A percentile compares a stretch with the other conserved stretches of the same genome.
phyloP scores from a whole-genome alignment of 2,888 invertebrate genomes.

The Eurytoma adleriae region DNA sequence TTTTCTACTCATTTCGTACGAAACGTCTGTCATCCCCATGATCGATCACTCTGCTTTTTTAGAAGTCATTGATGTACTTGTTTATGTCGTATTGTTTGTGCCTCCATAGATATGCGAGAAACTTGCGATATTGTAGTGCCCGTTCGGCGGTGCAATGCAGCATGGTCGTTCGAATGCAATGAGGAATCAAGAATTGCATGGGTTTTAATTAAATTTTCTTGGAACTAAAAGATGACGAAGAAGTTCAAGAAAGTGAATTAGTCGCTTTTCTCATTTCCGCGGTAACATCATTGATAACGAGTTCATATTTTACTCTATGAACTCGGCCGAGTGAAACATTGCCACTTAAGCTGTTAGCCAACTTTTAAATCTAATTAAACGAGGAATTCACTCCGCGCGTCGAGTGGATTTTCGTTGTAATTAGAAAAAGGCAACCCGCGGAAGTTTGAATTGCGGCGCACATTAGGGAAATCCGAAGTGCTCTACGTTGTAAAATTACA shows the following conservation, averaged over 20 bases:
- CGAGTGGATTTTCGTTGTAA: constrained; percentile 35
- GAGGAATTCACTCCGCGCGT: constrained; percentile 26
- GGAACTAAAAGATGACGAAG: neutral
- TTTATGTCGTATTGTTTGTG: too few species aligned
- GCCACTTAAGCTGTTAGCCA: constrained; percentile 30
- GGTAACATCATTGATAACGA: constrained; percentile 48
- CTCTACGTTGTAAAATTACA: constrained; percentile 33
- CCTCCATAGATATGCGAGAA: too few species aligned
- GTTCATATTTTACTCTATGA: constrained; percentile 35
- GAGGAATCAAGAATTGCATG: too few species aligned
- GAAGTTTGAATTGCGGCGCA: constrained; percentile 9
- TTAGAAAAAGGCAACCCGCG: constrained; percentile 12
- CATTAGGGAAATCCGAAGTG: constrained; percentile 28
- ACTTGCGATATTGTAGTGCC: too few species aligned
- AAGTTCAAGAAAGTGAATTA: constrained; percentile 22
- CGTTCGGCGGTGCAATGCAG: too few species aligned
- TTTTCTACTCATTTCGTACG: too few species aligned
- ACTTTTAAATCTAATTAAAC: constrained; percentile 51
- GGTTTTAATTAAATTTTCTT: neutral
- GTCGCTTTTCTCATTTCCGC: constrained; percentile 11
- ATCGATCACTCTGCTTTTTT: too few species aligned
- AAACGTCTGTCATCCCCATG: too few species aligned
- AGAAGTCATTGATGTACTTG: too few species aligned
- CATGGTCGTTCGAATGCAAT: too few species aligned
- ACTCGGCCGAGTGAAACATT: constrained; percentile 11